phyloP scores from a whole-genome alignment of 2,797 vertebrate genomes.

The Tachyglossus aculeatus region DNA sequence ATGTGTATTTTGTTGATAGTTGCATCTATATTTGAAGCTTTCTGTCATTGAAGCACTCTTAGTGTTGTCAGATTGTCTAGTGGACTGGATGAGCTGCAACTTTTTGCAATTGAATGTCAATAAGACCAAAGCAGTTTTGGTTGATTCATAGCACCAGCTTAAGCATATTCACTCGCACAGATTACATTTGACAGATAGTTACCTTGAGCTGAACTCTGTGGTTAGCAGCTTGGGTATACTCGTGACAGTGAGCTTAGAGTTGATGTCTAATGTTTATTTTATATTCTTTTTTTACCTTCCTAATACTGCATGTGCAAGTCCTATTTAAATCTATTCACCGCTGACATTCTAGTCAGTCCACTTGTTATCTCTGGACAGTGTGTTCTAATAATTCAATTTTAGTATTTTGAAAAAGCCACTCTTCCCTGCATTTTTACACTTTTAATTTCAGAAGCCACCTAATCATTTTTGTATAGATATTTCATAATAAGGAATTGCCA shows the following conservation, averaged over 20 bases:
- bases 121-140: conserved; percentile 83
- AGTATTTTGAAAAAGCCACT: conserved; percentile 27
- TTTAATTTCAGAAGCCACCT: conserved; percentile 60
- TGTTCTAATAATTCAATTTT: conserved; percentile 58
- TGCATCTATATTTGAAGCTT: conserved; percentile 79
- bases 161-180: conserved; percentile 79
- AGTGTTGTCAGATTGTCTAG: conserved; percentile 78
- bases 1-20: conserved; percentile 71
- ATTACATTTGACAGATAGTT: conserved; percentile 83
- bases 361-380: conserved; percentile 64
- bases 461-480: conserved; percentile 18
- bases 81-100: conserved; percentile 75
- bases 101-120: conserved; percentile 79
- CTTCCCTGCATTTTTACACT: conserved; percentile 1
- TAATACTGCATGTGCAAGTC: conserved; percentile 69
- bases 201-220: conserved; percentile 81
- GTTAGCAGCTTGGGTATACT: conserved; percentile 73
- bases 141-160: conserved; percentile 78
- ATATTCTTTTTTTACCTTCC: conserved; percentile 75
- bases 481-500: conserved; percentile 1
- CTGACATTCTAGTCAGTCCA: conserved; percentile 58
- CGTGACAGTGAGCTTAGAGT: conserved; percentile 79
- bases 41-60: conserved; percentile 72
- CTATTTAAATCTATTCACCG: conserved; percentile 76
- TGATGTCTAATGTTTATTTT: conserved; percentile 84